These are phyloP conservation scores for human DNA, from an alignment of 2,113 vertebrate species.

Conservation along the genomic window DNA sequence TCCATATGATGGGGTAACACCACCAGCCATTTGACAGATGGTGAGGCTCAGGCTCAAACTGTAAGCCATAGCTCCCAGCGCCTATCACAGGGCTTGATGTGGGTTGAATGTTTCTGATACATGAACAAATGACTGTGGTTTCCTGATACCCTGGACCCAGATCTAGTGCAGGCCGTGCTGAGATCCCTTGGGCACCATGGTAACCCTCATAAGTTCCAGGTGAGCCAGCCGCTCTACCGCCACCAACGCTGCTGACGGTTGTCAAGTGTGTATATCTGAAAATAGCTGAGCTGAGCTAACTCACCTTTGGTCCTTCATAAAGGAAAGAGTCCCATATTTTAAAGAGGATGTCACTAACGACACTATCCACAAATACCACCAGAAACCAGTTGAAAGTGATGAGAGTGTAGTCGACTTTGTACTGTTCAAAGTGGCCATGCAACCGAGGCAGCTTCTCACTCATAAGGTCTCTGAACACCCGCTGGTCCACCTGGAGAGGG, in stretches of 20 bases:
- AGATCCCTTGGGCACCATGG: neutral
- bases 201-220: rapidly evolving
- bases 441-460: conserved; percentile 95
- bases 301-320: conserved; percentile 97
- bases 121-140: neutral
- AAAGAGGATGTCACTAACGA: conserved; percentile 97
- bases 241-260: rapidly evolving
- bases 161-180: rapidly evolving
- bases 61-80: neutral
- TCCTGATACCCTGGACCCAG: neutral
- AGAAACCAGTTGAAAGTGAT: conserved; percentile 99
- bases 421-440: conserved; percentile 93
- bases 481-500: conserved; percentile 93
- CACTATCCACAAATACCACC: conserved; percentile 97
- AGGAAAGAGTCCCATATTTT: conserved; percentile 99
- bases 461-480: conserved; percentile 97
- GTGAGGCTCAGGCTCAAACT: neutral
- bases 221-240: neutral
- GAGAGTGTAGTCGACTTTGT: conserved; percentile 96
- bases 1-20: no score
- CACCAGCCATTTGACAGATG: rapidly evolving
- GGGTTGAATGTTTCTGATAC: rapidly evolving
- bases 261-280: rapidly evolving
- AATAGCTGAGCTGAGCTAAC: neutral
- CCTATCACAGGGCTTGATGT: neutral